Evolutionary conservation across 2,113 vertebrate genomes (phyloP), one percentile per base, ranked within the genome.

Genomic region (Mionectes macconnelli): DNA sequence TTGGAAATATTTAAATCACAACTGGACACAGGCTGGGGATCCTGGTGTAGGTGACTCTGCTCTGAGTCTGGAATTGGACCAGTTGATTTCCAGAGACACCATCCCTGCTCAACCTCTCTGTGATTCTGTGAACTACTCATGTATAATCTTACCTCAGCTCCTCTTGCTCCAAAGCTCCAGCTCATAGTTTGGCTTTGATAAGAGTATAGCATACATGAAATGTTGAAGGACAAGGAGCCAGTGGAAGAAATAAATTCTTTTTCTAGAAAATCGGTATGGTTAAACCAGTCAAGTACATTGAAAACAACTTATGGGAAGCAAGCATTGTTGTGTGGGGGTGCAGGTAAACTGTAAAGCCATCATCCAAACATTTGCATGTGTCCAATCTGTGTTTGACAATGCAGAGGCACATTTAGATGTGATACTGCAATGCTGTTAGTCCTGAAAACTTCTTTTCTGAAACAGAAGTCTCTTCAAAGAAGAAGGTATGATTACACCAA

Each of bases 101-200:
- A 52, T 49, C 31, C 28, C 55, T 4, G 1, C 28, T 22, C 76
- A 53, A 8, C 3, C 0, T 0, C 20, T 62, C 42, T 25, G 39
- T 13, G 18, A 35, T 40, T 73, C 45, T 68, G 24, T 45, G 28
- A 56, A 78, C 44, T 5, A 25, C 19, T 53, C 56, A 16, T 22
- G 47, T 30, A 18, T 35, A 47, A 74, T 25, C 50, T 25, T 55
- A 68, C 39, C 21, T 39, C 7, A 39, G 14, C 28, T 73, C 42
- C 57, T 59, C 31, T 82, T 64, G 39, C 12, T 14, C 12, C 55
- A 49, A 40, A 8, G 28, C 27, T 76, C 28, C 23, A 49, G 19
- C 39, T 33, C n/a, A 39, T 10, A 73, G 37, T 35, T 74, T 75
- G 56, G 23, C 12, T 56, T 37, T 39, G 28, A 33, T 4, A 79